Evolutionary conservation across 2,888 invertebrate species (phyloP).

Genomic region (Tetheella fluctuosa): DNA sequence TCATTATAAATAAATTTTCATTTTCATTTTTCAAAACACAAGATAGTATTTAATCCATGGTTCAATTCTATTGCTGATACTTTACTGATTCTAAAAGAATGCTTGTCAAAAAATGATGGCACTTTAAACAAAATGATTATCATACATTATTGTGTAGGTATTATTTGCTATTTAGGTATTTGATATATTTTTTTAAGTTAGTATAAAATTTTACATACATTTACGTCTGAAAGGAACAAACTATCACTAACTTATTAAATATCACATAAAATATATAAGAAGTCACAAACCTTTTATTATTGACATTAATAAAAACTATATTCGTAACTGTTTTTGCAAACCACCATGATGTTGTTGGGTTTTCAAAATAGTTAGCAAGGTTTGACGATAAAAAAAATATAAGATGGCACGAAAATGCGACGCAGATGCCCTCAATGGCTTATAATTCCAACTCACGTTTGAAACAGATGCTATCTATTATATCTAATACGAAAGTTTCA

Average conservation of each 20-base stretch:
- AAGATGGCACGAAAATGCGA: neutral
- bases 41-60: too few relatives aligned
- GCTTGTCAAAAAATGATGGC: slow-evolving; percentile 6
- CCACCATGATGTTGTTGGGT: neutral
- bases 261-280: neutral
- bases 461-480: neutral
- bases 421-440: neutral
- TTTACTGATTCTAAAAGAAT: neutral
- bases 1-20: too few relatives aligned
- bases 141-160: neutral
- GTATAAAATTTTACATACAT: neutral
- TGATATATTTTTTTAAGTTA: neutral
- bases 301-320: neutral
- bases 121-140: neutral
- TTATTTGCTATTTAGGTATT: neutral
- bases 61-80: too few relatives aligned
- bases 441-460: neutral
- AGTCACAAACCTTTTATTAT: neutral
- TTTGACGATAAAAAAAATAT: neutral
- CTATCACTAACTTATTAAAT: neutral
- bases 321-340: too few relatives aligned
- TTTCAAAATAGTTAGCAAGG: neutral
- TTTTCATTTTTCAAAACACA: too few relatives aligned
- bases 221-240: neutral
- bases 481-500: neutral